Evolutionary conservation across 2,113 vertebrate species (phyloP).

Genomic region (Guaruba guarouba): DNA sequence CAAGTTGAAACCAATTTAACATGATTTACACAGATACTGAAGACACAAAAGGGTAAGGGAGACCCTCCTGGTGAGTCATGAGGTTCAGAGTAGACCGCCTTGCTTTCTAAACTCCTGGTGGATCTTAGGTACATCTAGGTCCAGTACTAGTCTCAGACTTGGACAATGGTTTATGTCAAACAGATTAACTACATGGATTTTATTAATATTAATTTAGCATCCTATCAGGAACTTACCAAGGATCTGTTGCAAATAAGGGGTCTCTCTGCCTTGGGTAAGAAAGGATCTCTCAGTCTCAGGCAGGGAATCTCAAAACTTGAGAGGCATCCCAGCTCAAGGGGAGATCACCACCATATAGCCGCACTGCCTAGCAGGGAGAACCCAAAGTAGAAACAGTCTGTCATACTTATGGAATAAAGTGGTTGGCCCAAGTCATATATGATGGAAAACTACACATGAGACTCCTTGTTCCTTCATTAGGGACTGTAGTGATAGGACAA

Average conservation of each 20-base stretch:
- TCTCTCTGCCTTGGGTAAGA: neutral
- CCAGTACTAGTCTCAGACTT: neutral
- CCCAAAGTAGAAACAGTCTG: neutral
- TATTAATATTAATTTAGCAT: neutral
- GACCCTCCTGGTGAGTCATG: neutral
- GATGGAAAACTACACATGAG: neutral
- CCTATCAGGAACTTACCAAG: neutral
- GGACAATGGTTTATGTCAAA: neutral
- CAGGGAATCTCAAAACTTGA: neutral
- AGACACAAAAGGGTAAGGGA: neutral
- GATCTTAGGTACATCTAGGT: neutral
- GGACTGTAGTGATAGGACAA: neutral
- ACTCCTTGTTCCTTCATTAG: neutral
- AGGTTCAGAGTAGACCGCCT: neutral
- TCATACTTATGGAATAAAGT: neutral
- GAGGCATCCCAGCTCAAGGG: neutral
- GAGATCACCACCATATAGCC: neutral
- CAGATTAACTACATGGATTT: neutral
- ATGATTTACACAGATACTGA: neutral
- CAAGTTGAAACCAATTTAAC: neutral
- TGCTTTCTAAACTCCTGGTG: neutral
- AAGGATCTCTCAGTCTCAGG: neutral
- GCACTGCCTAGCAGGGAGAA: neutral
- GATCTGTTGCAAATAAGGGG: neutral
- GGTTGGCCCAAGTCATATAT: neutral